phyloP scores from a whole-genome alignment of 2,113 vertebrate species.

The Takifugu flavidus region DNA sequence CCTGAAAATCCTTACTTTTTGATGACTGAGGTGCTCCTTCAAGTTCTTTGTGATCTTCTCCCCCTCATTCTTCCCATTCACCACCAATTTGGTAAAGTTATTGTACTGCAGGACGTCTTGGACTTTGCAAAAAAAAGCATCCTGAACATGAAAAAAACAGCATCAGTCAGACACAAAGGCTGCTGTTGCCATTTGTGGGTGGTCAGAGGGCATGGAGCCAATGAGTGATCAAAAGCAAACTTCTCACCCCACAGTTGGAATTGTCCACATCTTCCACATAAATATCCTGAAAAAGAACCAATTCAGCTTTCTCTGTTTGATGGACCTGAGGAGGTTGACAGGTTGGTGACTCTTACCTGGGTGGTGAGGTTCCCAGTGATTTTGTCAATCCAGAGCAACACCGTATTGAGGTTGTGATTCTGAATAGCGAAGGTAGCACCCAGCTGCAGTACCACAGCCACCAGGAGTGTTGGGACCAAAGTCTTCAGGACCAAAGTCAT shows the following conservation, averaged over 20 bases:
- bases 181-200: neutral
- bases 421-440: rapidly evolving
- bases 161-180: neutral
- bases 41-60: neutral
- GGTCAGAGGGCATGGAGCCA: neutral
- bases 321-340: too few species aligned
- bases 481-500: constrained; percentile 12
- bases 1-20: neutral
- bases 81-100: too few species aligned
- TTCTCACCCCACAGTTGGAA: constrained; percentile 40
- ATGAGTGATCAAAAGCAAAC: neutral
- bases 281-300: neutral
- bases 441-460: neutral
- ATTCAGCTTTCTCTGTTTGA: neutral
- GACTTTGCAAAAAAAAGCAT: neutral
- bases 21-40: too few species aligned
- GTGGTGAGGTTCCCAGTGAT: rapidly evolving
- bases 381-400: rapidly evolving
- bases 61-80: too few species aligned
- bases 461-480: constrained; percentile 18
- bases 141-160: neutral
- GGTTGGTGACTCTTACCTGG: constrained; percentile 19
- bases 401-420: rapidly evolving
- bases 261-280: constrained; percentile 27
- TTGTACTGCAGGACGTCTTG: neutral